These are phyloP conservation scores for Rotaria magnacalcarata DNA, from an alignment of 2,888 invertebrate genomes.

Conservation along the genomic window DNA sequence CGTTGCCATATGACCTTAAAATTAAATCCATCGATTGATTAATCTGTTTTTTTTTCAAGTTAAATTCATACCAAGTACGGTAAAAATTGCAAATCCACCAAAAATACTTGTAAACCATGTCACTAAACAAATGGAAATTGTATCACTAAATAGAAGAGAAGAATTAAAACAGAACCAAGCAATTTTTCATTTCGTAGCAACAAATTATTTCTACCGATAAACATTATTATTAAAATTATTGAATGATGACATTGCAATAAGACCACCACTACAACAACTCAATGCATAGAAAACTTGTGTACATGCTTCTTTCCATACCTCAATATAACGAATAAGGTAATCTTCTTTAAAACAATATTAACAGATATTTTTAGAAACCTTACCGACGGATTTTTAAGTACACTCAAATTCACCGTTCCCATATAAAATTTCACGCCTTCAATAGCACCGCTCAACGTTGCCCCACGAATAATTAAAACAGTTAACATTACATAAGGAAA, in stretches of 20 bases:
- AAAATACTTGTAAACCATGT: conserved; percentile 59
- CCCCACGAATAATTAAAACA: conserved; percentile 72
- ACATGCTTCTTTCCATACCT: conserved; percentile 49
- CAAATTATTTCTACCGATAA: conserved; percentile 49
- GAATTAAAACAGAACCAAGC: background rate
- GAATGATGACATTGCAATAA: conserved; percentile 56
- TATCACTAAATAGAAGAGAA: conserved; percentile 51
- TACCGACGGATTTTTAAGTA: conserved; percentile 69
- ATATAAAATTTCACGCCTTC: conserved; percentile 75
- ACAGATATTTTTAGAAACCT: conserved; percentile 48
- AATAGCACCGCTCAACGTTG: conserved; percentile 73
- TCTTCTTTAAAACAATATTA: too few relatives aligned
- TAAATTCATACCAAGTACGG: conserved; percentile 64
- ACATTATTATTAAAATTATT: conserved; percentile 58
- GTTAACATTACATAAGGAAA: conserved; percentile 61
- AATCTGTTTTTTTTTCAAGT: background rate
- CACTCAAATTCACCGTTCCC: conserved; percentile 70
- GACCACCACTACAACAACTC: conserved; percentile 56
- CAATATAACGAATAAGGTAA: background rate
- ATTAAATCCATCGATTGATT: conserved; percentile 48
- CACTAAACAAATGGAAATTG: conserved; percentile 56
- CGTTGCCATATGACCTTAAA: conserved; percentile 37
- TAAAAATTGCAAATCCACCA: conserved; percentile 59
- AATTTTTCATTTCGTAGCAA: background rate
- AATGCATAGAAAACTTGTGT: conserved; percentile 49